These are phyloP conservation scores for Parochlus steinenii DNA, from an alignment of 2,888 invertebrate genomes.

Conservation along the genomic window DNA sequence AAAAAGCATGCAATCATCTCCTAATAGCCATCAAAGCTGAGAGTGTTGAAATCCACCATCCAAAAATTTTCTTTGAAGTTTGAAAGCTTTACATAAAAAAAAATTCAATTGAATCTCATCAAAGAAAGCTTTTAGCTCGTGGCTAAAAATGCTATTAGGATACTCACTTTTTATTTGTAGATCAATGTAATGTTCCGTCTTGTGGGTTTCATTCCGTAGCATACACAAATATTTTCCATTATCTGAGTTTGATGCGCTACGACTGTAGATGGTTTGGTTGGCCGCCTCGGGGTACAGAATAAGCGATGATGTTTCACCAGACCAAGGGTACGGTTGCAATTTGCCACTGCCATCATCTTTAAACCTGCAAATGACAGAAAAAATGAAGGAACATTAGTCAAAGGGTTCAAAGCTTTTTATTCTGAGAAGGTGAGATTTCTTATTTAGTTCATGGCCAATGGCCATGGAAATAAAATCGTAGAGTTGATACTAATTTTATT, in stretches of 20 bases:
- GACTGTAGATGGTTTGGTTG: constrained; percentile 62
- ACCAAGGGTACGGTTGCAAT: constrained; percentile 76
- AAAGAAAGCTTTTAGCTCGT: neutral
- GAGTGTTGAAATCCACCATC: no score
- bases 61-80: no score
- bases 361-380: constrained; percentile 39
- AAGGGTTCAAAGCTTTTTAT: no score
- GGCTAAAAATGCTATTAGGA: neutral
- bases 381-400: neutral
- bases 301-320: constrained; percentile 48
- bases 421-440: no score
- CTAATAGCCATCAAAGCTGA: no score
- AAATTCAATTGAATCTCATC: neutral
- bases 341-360: constrained; percentile 53
- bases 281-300: constrained; percentile 61
- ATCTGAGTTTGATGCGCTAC: constrained; percentile 43
- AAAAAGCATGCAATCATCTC: no score
- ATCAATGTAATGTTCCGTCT: constrained; percentile 43
- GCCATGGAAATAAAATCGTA: no score
- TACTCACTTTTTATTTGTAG: constrained; percentile 50
- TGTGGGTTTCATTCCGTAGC: constrained; percentile 51
- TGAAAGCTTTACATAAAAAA: no score
- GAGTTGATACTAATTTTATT: no score
- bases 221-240: constrained; percentile 59
- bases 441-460: no score